Conservation (phyloP, 2,888 invertebrate genomes). For the Eumacrocentrus americanus region DNA sequence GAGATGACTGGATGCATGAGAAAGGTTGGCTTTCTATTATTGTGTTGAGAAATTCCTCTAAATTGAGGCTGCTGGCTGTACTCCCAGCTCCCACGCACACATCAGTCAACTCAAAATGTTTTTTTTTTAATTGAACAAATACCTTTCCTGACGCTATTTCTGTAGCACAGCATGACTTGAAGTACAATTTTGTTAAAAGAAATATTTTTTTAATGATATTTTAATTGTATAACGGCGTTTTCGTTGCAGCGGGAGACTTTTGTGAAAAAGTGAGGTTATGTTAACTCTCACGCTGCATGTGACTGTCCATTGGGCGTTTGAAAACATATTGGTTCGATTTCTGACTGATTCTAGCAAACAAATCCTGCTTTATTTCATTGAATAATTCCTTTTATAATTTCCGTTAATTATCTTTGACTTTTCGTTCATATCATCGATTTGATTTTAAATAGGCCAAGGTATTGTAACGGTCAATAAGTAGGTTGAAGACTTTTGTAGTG, state of each 20-base stretch:
- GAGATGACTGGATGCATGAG: slow-evolving; percentile 26
- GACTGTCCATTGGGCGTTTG: background rate
- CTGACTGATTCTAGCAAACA: background rate
- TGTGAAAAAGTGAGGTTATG: slow-evolving; percentile 12
- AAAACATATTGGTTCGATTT: slow-evolving; percentile 10
- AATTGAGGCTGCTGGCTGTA: background rate
- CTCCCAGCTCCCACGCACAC: slow-evolving; percentile 21
- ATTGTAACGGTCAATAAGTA: slow-evolving; percentile 10
- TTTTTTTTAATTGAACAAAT: background rate
- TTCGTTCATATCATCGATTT: background rate
- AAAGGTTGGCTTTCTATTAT: slow-evolving; percentile 24
- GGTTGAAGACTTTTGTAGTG: background rate
- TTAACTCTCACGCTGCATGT: slow-evolving; percentile 12
- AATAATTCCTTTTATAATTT: background rate
- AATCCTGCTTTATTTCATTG: background rate
- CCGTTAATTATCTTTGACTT: background rate
- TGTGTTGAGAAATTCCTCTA: slow-evolving; percentile 16
- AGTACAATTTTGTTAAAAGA: background rate
- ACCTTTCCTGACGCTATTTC: no score
- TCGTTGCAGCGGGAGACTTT: no score
- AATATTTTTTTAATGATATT: no score
- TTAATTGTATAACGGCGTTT: no score
- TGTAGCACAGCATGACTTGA: no score
- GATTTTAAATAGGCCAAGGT: background rate
- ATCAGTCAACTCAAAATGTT: slow-evolving; percentile 2